Evolutionary conservation across 1,140 invertebrate species (phyloP).

Genomic region (Asbolus verrucosus): DNA sequence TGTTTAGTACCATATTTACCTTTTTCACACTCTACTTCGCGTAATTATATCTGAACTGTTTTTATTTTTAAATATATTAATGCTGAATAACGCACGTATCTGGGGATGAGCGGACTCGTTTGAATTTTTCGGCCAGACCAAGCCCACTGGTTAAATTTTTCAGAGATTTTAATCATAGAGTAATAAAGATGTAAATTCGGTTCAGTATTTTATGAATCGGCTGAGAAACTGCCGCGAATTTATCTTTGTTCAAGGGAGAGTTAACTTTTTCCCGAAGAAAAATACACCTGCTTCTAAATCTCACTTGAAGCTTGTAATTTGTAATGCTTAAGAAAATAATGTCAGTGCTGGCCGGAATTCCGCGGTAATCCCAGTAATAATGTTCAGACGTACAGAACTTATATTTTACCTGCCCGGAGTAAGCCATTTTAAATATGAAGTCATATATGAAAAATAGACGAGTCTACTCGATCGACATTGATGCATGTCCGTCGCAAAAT

Average conservation of each 20-base stretch:
- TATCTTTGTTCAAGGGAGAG: slow-evolving; percentile 29
- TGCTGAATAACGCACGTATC: too few relatives aligned
- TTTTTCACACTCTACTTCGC: too few relatives aligned
- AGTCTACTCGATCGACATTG: background rate
- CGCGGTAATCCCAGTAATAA: slow-evolving; percentile 47
- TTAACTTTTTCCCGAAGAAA: slow-evolving; percentile 49
- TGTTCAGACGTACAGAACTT: slow-evolving; percentile 37
- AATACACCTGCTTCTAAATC: slow-evolving; percentile 49
- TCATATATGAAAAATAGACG: background rate
- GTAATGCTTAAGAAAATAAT: slow-evolving; percentile 53
- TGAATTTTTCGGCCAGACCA: too few relatives aligned
- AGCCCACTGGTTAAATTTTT: too few relatives aligned
- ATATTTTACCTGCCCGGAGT: slow-evolving; percentile 25
- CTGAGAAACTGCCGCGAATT: slow-evolving; percentile 4
- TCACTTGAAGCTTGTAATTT: slow-evolving; percentile 48
- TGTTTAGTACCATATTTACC: too few relatives aligned
- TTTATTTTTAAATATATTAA: too few relatives aligned
- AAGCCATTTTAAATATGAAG: slow-evolving; percentile 40
- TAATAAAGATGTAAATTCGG: background rate
- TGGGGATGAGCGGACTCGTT: too few relatives aligned
- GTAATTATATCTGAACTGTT: too few relatives aligned
- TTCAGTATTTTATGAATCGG: slow-evolving; percentile 19
- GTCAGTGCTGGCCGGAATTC: slow-evolving; percentile 44
- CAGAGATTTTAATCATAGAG: background rate
- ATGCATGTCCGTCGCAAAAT: too few relatives aligned